Evolutionary conservation across 1,140 invertebrate species (phyloP), one percentile per base, ranked within the genome.

Genomic region (Drosophila sp.): DNA sequence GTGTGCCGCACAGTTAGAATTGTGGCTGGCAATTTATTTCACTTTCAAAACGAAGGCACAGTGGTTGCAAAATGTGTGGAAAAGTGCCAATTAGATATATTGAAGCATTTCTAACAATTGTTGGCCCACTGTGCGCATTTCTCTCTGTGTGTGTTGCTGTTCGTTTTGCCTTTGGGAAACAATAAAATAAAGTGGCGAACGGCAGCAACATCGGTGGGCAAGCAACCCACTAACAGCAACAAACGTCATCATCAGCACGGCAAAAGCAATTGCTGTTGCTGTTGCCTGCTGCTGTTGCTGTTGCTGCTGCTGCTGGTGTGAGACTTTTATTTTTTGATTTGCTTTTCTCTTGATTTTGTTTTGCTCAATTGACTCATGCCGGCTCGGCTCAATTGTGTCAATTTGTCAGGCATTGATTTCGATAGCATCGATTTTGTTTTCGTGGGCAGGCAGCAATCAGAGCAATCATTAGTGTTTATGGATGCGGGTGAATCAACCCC

Each of bases 111-210:
- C 0, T 35, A 3, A 10, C 8, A 23, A 17, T 8, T 27, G 23
- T 23, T 10, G 7, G 38, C 17, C n/a, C 27, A 57, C 54, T 54
- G 63, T 50, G 47, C 50, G 17, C 25, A 50, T 38, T 33, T 40
- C 47, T 75, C 27, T n/a, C 62, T 56, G 33, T 65, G 58, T 72
- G 63, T 79, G 81, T 60, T 70, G 70, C 65, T 70, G 67, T 74
- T 72, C 79, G 67, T 72, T 82, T 76, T 64, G 67, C 50, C 23
- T 55, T 56, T 67, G 74, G 75, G 76, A 89, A 72, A 77, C 84
- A 87, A 89, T 87, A 89, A 83, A 89, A 87, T 84, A 87, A 87
- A 86, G 79, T 86, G 84, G 84, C 79, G 83, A 78, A 70, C 63
- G 69, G 29, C 71, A 69, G 41, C 71, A 71, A 60, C 69, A 73